Evolutionary conservation across 1,140 invertebrate species (phyloP), one percentile per base, ranked within the genome.

Genomic region (Atta colombica): DNA sequence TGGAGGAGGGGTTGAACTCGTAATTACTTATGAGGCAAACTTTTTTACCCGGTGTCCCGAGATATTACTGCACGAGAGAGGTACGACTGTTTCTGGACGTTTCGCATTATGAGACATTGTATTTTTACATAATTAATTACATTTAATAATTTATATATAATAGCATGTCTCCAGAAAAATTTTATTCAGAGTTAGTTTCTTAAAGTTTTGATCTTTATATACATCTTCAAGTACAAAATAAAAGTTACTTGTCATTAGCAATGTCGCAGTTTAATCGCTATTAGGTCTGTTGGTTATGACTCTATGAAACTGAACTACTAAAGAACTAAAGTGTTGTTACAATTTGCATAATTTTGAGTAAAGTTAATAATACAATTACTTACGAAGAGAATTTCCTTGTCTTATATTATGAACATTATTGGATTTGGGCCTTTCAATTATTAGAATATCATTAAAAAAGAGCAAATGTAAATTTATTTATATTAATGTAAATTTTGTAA

Each of bases 21-120:
- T 89, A 89, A 89, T 89, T 89, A 89, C 77, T 82, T 87, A 89
- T 80, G 55, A 78, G 80, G 60, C 68, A 12, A 55, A 68, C 69
- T 89, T 89, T 84, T 89, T 89, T 86, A 77, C 49, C n/a, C 45
- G 28, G 3, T 53, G 53, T 75, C 74, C 61, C 74, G 35, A 21
- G 82, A 65, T 89, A 86, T 88, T 89, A 88, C 75, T 58, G 21
- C 60, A 80, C 65, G 45, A 55, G 45, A 58, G 45, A 51, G n/a
- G n/a, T 51, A 65, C n/a, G 77, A 25, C 65, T 61, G 69, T 66
- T 68, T 74, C n/a, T 55, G 39, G n/a, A 21, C 75, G 18, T 60
- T 6, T 69, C 60, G 12, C 49, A 14, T 55, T 65, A 49, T 39
- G 49, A n/a, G 49, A 3, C 31, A 8, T 28, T 80, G 63, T 25